Percentiles rank a stretch among this genome's conserved stretches.
phyloP scores from a whole-genome alignment of 2,113 vertebrate genomes.

The Semnornis frantzii region DNA sequence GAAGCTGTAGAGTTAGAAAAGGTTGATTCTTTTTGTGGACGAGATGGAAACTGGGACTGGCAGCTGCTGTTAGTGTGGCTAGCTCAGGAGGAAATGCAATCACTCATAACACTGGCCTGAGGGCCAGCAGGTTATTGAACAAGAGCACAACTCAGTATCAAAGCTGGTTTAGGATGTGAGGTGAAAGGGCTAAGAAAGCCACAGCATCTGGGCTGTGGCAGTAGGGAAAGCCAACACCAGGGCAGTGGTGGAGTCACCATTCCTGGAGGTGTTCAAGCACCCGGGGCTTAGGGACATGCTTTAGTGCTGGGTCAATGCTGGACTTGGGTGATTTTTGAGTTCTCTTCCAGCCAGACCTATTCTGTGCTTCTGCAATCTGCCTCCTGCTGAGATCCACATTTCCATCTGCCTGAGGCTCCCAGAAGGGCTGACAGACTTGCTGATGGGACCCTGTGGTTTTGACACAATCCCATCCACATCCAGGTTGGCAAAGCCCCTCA shows the following conservation, averaged over 20 bases:
- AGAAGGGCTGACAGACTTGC: slow-evolving; percentile 5
- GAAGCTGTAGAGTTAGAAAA: background rate
- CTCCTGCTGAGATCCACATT: background rate
- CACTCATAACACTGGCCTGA: background rate
- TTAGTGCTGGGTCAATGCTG: no score
- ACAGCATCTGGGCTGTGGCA: background rate
- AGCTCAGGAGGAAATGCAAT: background rate
- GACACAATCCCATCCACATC: no score
- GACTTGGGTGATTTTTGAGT: no score
- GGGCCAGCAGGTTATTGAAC: background rate
- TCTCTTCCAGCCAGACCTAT: no score
- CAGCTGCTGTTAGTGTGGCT: background rate
- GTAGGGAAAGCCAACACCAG: background rate
- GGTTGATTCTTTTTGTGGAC: background rate
- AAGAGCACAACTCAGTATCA: background rate
- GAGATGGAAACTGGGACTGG: background rate
- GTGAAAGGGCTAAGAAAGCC: background rate
- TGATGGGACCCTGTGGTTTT: background rate
- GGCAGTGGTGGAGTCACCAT: no score
- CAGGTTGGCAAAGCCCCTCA: no score
- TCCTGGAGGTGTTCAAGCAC: no score
- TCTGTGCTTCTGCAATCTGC: background rate
- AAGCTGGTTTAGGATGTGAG: background rate
- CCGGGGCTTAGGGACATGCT: no score
- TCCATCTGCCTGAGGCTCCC: background rate